phyloP scores from a whole-genome alignment of 2,113 vertebrate species.

The Choloepus hoffmanni region DNA sequence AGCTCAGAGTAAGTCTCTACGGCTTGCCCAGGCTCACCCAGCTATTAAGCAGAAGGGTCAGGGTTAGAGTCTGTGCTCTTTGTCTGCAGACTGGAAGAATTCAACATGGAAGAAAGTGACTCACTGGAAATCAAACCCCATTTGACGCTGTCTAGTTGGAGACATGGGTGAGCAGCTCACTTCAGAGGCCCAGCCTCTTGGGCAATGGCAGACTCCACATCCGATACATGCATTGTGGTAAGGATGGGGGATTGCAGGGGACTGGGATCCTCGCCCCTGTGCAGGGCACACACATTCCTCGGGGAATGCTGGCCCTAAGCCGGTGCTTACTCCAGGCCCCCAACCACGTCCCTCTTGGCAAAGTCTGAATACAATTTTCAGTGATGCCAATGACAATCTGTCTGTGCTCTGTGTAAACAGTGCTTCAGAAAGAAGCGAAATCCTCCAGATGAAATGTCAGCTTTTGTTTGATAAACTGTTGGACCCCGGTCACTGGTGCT shows the following conservation, averaged over 20 bases:
- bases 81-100: neutral
- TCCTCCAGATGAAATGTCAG: neutral
- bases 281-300: rapidly evolving
- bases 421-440: conserved; percentile 14
- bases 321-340: neutral
- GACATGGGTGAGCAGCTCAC: neutral
- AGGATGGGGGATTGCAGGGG: too few relatives aligned
- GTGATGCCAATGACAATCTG: neutral
- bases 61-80: neutral
- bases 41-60: rapidly evolving
- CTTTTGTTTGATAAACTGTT: conserved; percentile 34
- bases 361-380: neutral
- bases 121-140: rapidly evolving
- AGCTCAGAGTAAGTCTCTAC: neutral
- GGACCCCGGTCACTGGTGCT: neutral
- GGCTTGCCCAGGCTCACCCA: neutral
- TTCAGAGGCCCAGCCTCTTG: neutral
- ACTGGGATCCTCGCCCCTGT: too few relatives aligned
- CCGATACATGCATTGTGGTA: rapidly evolving
- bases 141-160: neutral
- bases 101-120: neutral
- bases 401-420: neutral
- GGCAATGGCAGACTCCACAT: rapidly evolving
- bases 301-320: neutral
- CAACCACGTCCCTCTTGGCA: neutral